Evolutionary conservation across 2,113 vertebrate genomes (phyloP).

Genomic region (Paralichthys olivaceus): DNA sequence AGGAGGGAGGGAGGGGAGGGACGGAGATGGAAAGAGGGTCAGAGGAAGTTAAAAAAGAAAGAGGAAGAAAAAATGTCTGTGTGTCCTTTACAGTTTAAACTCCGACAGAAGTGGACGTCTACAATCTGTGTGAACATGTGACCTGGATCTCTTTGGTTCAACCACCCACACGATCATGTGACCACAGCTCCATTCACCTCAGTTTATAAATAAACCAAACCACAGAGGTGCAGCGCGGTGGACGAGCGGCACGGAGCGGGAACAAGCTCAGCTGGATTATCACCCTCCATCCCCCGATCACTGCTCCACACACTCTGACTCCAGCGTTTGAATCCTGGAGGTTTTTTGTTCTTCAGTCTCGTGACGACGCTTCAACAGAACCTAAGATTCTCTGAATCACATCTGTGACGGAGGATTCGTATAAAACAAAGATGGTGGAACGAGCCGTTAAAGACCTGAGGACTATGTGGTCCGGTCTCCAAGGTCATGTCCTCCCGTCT

Average conservation of each 20-base stretch:
- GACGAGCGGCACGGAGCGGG: not conserved
- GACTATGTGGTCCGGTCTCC: not conserved
- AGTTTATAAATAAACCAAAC: not conserved
- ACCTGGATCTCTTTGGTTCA: not conserved
- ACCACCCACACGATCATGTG: not conserved
- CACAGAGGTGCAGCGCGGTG: not conserved
- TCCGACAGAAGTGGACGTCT: not conserved
- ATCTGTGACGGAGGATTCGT: no score
- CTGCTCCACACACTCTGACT: no score
- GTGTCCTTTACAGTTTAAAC: no score
- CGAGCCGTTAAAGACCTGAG: not conserved
- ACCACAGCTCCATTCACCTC: not conserved
- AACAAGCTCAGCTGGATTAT: no score
- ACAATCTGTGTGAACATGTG: not conserved
- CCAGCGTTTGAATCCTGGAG: no score
- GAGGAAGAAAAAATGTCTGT: not conserved
- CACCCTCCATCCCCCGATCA: no score
- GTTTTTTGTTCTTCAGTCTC: no score
- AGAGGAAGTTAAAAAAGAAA: slow-evolving; percentile 14
- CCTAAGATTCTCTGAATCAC: no score
- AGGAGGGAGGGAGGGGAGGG: slow-evolving; percentile 13
- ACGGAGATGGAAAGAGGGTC: slow-evolving; percentile 30
- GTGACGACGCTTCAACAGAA: no score
- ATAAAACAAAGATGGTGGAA: not conserved
- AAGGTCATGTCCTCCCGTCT: slow-evolving; percentile 49